Percentiles rank a stretch among this genome's conserved stretches.
Evolutionary conservation across 2,888 invertebrate species (phyloP).

Genomic region (Myopa testacea): DNA sequence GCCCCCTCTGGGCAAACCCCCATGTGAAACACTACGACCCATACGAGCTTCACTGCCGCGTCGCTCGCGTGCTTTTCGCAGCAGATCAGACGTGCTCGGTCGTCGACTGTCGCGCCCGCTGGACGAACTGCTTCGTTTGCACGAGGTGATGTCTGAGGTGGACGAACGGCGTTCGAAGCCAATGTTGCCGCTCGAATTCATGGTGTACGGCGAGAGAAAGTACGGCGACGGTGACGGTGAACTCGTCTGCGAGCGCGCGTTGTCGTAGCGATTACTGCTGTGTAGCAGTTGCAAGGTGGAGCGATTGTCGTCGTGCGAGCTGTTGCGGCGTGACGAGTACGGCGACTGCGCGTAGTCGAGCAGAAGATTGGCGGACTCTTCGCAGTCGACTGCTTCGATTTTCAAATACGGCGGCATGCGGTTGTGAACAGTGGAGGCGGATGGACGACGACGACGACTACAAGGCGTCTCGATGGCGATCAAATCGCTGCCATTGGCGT

Average conservation of each 20-base stretch:
- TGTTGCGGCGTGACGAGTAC: conserved; percentile 61
- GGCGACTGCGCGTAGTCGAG: conserved; percentile 64
- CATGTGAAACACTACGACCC: conserved; percentile 67
- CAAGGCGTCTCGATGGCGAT: conserved; percentile 40
- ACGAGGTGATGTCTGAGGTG: conserved; percentile 66
- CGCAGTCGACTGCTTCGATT: conserved; percentile 62
- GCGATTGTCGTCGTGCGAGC: conserved; percentile 56
- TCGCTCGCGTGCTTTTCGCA: conserved; percentile 65
- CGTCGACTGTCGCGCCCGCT: conserved; percentile 60
- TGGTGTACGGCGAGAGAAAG: conserved; percentile 62
- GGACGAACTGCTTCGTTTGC: conserved; percentile 58
- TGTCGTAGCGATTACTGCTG: conserved; percentile 52
- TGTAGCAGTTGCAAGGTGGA: conserved; percentile 59
- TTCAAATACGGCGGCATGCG: conserved; percentile 63
- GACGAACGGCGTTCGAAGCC: conserved; percentile 61
- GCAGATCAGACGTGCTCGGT: conserved; percentile 66
- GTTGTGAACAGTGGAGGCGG: conserved; percentile 39
- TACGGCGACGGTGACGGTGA: conserved; percentile 61
- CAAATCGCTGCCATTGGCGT: conserved; percentile 44
- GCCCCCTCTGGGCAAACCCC: conserved; percentile 62
- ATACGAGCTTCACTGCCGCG: conserved; percentile 66
- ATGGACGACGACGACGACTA: not conserved
- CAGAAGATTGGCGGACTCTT: conserved; percentile 61
- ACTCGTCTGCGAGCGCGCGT: conserved; percentile 57
- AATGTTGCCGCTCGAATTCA: conserved; percentile 54